Conservation (phyloP, 2,797 vertebrate species). For the Coranthus polyacanthus region DNA sequence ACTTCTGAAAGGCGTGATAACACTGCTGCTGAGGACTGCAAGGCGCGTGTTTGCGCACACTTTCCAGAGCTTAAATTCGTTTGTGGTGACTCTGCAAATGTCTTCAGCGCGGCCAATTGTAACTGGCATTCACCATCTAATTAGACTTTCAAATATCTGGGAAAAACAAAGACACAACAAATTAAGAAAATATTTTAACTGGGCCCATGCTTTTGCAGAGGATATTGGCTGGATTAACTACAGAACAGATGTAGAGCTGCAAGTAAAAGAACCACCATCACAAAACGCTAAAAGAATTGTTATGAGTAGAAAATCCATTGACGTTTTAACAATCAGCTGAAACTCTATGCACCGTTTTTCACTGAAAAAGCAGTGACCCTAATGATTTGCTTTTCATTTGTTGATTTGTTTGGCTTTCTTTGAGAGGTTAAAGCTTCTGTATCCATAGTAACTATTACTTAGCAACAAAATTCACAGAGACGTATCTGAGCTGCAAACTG, state of each 20-base stretch:
- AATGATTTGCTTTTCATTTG: slow-evolving; percentile 63
- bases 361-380: slow-evolving; percentile 40
- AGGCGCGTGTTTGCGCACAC: not conserved
- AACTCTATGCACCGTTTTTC: slow-evolving; percentile 27
- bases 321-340: slow-evolving; percentile 29
- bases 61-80: slow-evolving; percentile 26
- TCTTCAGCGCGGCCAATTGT: not conserved
- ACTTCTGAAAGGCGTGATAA: slow-evolving; percentile 34
- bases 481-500: slow-evolving; percentile 63
- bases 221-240: slow-evolving; percentile 10
- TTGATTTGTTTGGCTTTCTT: slow-evolving; percentile 67
- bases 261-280: slow-evolving; percentile 7
- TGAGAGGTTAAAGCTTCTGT: slow-evolving; percentile 71
- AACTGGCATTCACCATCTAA: slow-evolving; percentile 17
- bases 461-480: slow-evolving; percentile 81
- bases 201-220: slow-evolving; percentile 1
- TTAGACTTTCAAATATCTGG: slow-evolving; percentile 25
- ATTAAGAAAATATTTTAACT: slow-evolving; percentile 24
- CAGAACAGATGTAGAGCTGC: slow-evolving; percentile 7
- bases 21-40: slow-evolving; percentile 19
- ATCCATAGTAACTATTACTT: slow-evolving; percentile 86
- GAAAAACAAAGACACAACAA: slow-evolving; percentile 9
- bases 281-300: slow-evolving; percentile 17
- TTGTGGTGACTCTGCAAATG: slow-evolving; percentile 19
- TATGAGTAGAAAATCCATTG: not conserved